Evolutionary conservation across 2,113 vertebrate genomes (phyloP), one percentile per base, ranked within the genome.

Genomic region (Zosterops borbonicus): DNA sequence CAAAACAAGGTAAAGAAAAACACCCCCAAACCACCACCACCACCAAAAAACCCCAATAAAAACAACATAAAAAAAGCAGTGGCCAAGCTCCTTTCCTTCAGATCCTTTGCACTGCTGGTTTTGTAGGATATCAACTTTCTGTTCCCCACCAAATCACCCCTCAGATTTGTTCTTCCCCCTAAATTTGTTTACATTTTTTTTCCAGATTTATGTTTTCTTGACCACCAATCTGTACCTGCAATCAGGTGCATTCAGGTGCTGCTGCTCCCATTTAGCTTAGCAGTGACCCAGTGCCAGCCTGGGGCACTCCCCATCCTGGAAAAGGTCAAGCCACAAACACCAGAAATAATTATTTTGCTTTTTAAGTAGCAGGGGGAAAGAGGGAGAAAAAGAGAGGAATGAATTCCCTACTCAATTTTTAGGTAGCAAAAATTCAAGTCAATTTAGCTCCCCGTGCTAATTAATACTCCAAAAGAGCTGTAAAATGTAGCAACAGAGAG

Each of bases 201-300:
- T 37, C 49, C 20, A 49, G 60, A 20, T 87, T 86, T 44, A 6
- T 44, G 13, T 37, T 90, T 75, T 47, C 27, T 74, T 58, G 27
- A 21, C 37, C 19, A 41, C 23, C 19, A 11, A 5, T 4, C 3
- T 1, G 0, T 24, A 14, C 42, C 23, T 35, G 8, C 23, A 2
- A 6, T n/a, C 47, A 53, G 47, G 47, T 18, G 14, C 35, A 3
- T 6, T 35, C 25, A 24, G 59, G n/a, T 19, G 4, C n/a, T 56
- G 39, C 59, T 59, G 47, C 46, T 88, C 55, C 33, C 11, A 0
- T 74, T 80, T 33, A 21, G 11, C 13, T 77, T 19, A 69, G 12
- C 41, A 41, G 35, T 9, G 70, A 56, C 44, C 47, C 28, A 19
- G 6, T 2, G 15, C 13, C 39, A 65, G 24, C 29, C n/a, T 12